Evolutionary conservation across 2,888 invertebrate genomes (phyloP).

Genomic region (Calameuta pallipes): DNA sequence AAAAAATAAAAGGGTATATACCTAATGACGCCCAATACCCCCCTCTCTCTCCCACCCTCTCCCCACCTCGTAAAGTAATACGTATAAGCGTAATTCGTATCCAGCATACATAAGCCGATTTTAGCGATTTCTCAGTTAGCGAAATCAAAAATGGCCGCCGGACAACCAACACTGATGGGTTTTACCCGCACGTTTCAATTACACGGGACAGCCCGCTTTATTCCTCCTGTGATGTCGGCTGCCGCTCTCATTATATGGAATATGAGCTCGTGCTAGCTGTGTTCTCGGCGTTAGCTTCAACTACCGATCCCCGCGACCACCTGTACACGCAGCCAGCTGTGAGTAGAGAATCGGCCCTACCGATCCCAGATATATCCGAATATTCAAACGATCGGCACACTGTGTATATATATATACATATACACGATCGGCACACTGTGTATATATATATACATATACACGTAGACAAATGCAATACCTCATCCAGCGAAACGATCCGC

Average conservation of each 20-base stretch:
- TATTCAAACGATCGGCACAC: background rate
- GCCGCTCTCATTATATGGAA: conserved; percentile 56
- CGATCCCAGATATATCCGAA: background rate
- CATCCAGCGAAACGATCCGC: no score
- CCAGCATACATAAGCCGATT: conserved; percentile 12
- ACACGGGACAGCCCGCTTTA: conserved; percentile 47
- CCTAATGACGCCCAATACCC: no score
- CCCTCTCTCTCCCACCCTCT: background rate
- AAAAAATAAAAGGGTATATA: no score
- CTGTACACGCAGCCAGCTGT: no score
- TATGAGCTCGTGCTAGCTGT: conserved; percentile 55
- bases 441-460: no score
- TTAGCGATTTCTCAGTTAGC: conserved; percentile 33
- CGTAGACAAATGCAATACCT: no score
- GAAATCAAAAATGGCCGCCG: conserved; percentile 11
- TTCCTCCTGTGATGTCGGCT: conserved; percentile 44
- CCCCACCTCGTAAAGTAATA: conserved; percentile 5
- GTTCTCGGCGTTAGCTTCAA: conserved; percentile 31
- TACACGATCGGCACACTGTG: background rate
- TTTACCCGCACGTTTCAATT: conserved; percentile 55
- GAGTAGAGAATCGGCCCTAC: no score
- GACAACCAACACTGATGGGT: conserved; percentile 26
- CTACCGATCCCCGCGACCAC: background rate
- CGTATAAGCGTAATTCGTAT: background rate
- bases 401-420: no score